Base-by-base conservation (phyloP, 1,140 invertebrate species). In the Pogonomyrmex californicus region DNA sequence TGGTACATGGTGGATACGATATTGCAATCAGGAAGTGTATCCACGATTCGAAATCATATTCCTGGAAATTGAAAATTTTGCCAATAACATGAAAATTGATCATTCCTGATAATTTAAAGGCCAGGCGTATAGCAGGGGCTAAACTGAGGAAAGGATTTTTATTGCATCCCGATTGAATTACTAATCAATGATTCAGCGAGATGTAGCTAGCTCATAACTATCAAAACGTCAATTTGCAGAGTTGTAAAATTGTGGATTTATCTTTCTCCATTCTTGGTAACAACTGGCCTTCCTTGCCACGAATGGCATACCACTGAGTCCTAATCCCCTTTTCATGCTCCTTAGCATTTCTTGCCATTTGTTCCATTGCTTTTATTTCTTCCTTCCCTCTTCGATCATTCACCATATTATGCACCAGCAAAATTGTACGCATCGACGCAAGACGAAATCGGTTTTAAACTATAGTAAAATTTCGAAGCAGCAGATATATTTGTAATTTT, bases 171-270 rank as follows among this genome's bases (percentile, higher is more conserved):
- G 85, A 92, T 92, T 85, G 81, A 87, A 23, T 23, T 92, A 90
- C 47, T 87, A 76, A 88, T 91, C 87, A 87, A 91, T 91, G 83
- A 90, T 90, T 75, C 82, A 82, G 85, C 77, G 81, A 87, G 65
- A 90, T 87, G 85, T 86, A 88, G 79, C 66, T 86, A 88, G 63
- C 66, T 51, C 58, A 44, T 88, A 76, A 77, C 78, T 58, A 75
- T 90, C 23, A 23, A 90, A 89, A 89, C 23, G 88, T 90, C 88
- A 87, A 66, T 87, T 75, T 51, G 12, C 23, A 12, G 23, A 87
- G 88, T 90, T 89, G 85, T 90, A 90, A 90, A 87, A 79, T 89
- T 88, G 44, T 76, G 60, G 66, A 89, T 90, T 92, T 91, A 77
- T 60, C 87, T 86, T 87, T 86, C 38, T 70, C 41, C 23, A 60